These are phyloP conservation scores for Melanerpes aurifrons DNA, from an alignment of 2,113 vertebrate species.

Conservation along the genomic window DNA sequence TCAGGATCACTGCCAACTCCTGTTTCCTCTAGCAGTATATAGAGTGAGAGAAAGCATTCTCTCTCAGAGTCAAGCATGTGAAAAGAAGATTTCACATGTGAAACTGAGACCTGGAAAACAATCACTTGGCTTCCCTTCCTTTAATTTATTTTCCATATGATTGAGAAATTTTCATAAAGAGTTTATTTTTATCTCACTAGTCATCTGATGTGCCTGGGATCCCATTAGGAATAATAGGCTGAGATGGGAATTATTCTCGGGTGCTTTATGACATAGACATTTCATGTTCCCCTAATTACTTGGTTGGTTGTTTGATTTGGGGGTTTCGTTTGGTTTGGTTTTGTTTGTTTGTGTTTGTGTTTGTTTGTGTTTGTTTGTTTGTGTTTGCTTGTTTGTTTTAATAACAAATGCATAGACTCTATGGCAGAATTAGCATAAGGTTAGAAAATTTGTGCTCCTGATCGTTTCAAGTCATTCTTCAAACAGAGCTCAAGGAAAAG, in stretches of 20 bases:
- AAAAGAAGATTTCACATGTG: slow-evolving; percentile 62
- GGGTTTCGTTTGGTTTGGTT: neutral
- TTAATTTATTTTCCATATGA: slow-evolving; percentile 57
- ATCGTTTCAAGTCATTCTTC: neutral
- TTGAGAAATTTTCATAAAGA: slow-evolving; percentile 1
- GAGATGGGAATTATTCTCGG: neutral
- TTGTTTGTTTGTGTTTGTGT: too few species aligned
- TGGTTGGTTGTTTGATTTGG: neutral
- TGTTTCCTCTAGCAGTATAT: neutral
- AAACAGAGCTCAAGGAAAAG: neutral
- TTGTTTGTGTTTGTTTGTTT: too few species aligned
- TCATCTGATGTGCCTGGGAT: neutral
- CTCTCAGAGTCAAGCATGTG: slow-evolving; percentile 31
- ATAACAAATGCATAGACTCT: neutral
- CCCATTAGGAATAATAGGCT: neutral
- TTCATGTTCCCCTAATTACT: neutral
- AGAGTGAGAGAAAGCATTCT: slow-evolving; percentile 1
- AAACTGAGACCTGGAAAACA: slow-evolving; percentile 47
- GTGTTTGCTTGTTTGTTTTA: neutral
- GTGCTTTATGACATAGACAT: neutral
- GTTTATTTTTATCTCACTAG: slow-evolving; percentile 3
- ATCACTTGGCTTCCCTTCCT: slow-evolving; percentile 22
- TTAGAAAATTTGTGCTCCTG: neutral
- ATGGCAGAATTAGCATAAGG: neutral
- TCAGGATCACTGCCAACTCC: slow-evolving; percentile 12